Evolutionary conservation across 2,888 invertebrate species (phyloP), one percentile per base, ranked within the genome.

Genomic region (Euplagia quadripunctaria): DNA sequence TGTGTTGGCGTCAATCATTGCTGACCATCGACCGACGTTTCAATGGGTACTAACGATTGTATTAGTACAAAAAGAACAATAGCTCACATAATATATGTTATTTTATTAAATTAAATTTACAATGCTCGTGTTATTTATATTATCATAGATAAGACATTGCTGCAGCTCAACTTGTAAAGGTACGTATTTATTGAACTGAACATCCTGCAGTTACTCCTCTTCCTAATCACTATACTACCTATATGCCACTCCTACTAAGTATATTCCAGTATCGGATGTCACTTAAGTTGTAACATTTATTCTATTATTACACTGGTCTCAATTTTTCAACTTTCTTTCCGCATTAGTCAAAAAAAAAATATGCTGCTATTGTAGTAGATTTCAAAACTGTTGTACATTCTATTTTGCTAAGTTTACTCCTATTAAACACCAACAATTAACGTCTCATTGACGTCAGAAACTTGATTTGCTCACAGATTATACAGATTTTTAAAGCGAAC

Each of bases 401-500:
- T 63, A 46, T 49, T 69, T 64, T 55, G 2, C 52, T 73, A 70
- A 78, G 74, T 79, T 71, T 76, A 79, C 72, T 82, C 86, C 85
- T 87, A 85, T 84, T 77, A 83, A 82, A 80, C 83, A 82, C n/a
- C n/a, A 43, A 68, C 43, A 43, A 81, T 84, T 78, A 85, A 84
- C 81, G 78, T 83, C 80, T 83, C 11, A 68, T 83, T 93, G 92
- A 93, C 92, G 92, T 91, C 90, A 92, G 78, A 74, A 85, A 85
- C 87, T 87, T 89, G 90, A 91, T 91, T 90, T 90, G 88, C 87
- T 86, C 82, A 83, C 87, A 86, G 88, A 88, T 88, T 87, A 87
- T 87, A 87, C 84, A 82, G 81, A 86, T 79, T 83, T 82, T 81
- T 81, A 80, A 84, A 79, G 81, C 79, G 82, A 82, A 81, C 80